phyloP scores from a whole-genome alignment of 2,888 invertebrate species.

The Netelia fuscicornis region DNA sequence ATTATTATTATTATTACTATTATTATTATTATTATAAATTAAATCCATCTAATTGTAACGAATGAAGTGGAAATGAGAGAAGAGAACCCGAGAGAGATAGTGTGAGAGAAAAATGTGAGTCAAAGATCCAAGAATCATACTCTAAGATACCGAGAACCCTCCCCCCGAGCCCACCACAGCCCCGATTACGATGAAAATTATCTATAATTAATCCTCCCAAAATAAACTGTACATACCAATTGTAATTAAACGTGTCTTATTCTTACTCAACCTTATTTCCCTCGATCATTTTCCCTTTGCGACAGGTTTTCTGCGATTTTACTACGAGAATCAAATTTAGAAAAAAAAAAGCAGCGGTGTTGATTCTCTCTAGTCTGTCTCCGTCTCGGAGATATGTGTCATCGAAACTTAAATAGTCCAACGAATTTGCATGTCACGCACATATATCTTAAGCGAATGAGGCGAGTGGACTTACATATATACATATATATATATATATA shows the following conservation, averaged over 20 bases:
- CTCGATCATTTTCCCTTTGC: background rate
- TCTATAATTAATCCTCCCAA: constrained; percentile 80
- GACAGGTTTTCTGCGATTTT: background rate
- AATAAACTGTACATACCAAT: constrained; percentile 84
- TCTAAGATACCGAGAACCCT: constrained; percentile 77
- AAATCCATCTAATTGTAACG: constrained; percentile 55
- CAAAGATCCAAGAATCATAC: constrained; percentile 65
- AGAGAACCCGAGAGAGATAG: constrained; percentile 42
- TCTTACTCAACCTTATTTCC: constrained; percentile 12
- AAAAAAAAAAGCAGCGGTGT: constrained; percentile 8
- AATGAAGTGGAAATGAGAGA: constrained; percentile 36
- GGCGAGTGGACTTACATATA: no score
- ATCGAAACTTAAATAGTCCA: constrained; percentile 65
- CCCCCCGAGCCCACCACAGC: constrained; percentile 76
- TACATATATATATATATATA: no score
- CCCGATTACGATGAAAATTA: constrained; percentile 82
- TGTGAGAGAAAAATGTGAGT: constrained; percentile 62
- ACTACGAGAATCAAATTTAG: background rate
- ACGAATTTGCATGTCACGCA: constrained; percentile 60
- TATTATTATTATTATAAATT: constrained; percentile 43
- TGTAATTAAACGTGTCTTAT: constrained; percentile 65
- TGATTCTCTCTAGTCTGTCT: background rate
- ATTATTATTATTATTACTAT: constrained; percentile 22
- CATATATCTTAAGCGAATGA: constrained; percentile 1
- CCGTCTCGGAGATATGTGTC: constrained; percentile 33